Percentiles rank a stretch among this genome's conserved stretches.
These are phyloP conservation scores for Selene dorsalis DNA, from an alignment of 2,797 vertebrate genomes.

Conservation along the genomic window DNA sequence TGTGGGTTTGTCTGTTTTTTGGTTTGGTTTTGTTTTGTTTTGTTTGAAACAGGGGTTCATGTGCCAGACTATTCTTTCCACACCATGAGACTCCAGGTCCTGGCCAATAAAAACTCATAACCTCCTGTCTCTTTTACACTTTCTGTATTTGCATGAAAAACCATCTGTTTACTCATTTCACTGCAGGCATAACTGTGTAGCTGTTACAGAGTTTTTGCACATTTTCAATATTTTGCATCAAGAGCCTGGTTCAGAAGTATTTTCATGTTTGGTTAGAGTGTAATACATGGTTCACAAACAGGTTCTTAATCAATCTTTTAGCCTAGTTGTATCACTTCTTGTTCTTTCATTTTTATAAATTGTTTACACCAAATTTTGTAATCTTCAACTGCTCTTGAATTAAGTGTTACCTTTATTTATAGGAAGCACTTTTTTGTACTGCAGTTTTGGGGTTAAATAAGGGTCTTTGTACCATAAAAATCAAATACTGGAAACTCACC, in stretches of 20 bases:
- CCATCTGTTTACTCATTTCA: background rate
- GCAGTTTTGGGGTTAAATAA: conserved; percentile 14
- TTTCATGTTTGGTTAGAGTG: background rate
- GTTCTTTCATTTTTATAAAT: background rate
- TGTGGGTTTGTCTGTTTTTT: no score
- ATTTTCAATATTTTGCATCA: background rate
- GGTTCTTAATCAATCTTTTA: background rate
- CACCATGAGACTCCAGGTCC: background rate
- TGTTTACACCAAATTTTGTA: background rate
- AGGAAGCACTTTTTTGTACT: background rate
- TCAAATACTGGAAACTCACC: conserved; percentile 6
- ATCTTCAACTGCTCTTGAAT: conserved; percentile 1
- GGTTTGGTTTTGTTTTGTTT: background rate
- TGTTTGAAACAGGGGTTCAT: background rate
- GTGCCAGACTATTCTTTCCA: background rate
- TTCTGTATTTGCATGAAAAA: background rate
- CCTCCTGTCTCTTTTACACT: background rate
- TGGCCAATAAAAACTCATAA: background rate
- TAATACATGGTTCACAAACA: background rate
- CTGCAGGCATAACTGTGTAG: background rate
- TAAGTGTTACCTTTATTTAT: background rate
- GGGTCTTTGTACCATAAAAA: conserved; percentile 18
- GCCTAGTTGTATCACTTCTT: background rate
- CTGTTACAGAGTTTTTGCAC: background rate
- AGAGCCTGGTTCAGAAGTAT: no score